Conservation (phyloP, 1,140 invertebrate genomes). For the Chymomyza costata region DNA sequence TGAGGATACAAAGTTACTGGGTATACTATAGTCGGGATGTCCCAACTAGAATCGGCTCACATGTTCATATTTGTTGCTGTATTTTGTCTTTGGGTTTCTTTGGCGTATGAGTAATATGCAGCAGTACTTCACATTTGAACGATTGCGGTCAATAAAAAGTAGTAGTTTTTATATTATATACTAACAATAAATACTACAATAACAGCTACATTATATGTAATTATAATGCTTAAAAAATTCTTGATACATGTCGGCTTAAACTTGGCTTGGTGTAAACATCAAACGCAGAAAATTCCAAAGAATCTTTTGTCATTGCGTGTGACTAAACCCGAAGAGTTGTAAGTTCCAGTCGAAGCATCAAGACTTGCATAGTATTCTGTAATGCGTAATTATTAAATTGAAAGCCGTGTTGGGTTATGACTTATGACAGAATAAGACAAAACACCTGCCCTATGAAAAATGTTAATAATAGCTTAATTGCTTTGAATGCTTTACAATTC, state of each 20-base stretch:
- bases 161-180: constrained; percentile 7
- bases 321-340: constrained; percentile 13
- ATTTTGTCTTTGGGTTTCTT: constrained; percentile 31
- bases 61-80: constrained; percentile 23
- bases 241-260: too few species aligned
- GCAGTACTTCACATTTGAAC: constrained; percentile 67
- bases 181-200: too few species aligned
- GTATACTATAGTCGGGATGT: too few species aligned
- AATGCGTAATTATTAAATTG: constrained; percentile 49
- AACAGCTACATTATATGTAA: too few species aligned
- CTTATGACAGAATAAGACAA: constrained; percentile 15
- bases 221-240: too few species aligned
- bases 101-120: constrained; percentile 20
- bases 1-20: too few species aligned
- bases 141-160: constrained; percentile 70
- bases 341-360: too few species aligned
- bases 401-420: constrained; percentile 8
- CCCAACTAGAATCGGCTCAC: constrained; percentile 38
- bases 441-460: constrained; percentile 62
- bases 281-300: too few species aligned
- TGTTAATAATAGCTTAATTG: constrained; percentile 59
- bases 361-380: constrained; percentile 29
- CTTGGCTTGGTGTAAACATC: too few species aligned
- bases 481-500: constrained; percentile 26
- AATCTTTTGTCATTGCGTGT: constrained; percentile 10